Base-by-base conservation (phyloP, 1,140 invertebrate species). In the Akabosia matsudoensis region DNA sequence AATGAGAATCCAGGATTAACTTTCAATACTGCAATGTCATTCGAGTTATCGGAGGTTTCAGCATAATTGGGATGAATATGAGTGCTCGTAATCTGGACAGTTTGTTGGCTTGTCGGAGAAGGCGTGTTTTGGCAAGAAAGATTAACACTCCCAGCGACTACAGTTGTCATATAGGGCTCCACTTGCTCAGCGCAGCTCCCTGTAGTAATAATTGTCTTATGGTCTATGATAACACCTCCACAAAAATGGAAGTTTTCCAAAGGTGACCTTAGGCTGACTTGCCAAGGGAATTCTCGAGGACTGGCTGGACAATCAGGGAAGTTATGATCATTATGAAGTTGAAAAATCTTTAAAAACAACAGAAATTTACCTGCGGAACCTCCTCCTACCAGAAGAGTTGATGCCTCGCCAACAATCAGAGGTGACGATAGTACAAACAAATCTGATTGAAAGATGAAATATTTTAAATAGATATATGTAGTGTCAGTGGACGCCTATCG, bases 11-110 rank as follows among this genome's bases (percentile, higher is more conserved):
- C 10, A 16, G 10, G 54, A 56, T 24, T 56, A 13, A 56, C 54
- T 56, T 56, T 56, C 4, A 56, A 4, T n/a, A 56, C n/a, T 3
- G 54, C 54, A 56, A 56, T 56, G 54, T 56, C 54, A 56, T 56
- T 56, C 24, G 54, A 10, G n/a, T 56, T 4, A 16, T 56, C 54
- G 14, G 54, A 16, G 3, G 7, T 16, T 56, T 24, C 54, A n/a
- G 54, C 10, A 56, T 16, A 56, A 10, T 56, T 10, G 14, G 54
- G 54, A 56, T 56, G 54, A 10, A 56, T 4, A 24, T 56, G 54
- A 3, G 10, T 56, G n/a, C 54, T 56, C 10, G 7, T 4, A 13
- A 7, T 22, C 3, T 10, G 10, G 24, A 56, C 54, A 4, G 24
- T 56, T 56, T 56, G 54, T 22, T 56, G 54, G 3, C 13, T n/a